phyloP scores from a whole-genome alignment of 2,113 vertebrate species.

The Mastomys coucha region DNA sequence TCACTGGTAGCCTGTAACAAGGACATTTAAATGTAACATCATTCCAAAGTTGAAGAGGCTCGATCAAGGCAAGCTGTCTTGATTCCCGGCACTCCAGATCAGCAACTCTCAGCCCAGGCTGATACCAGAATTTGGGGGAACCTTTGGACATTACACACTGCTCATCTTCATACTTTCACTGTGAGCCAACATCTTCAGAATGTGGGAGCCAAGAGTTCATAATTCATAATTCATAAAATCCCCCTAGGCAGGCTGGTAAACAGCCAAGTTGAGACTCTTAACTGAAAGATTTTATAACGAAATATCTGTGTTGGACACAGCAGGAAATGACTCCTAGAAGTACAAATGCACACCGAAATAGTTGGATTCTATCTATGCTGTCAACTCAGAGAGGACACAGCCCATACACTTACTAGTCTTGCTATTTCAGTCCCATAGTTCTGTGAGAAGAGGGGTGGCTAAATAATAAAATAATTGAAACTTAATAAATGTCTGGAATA shows the following conservation, averaged over 20 bases:
- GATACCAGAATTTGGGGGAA: not conserved
- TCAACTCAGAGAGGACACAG: not conserved
- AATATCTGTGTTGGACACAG: not conserved
- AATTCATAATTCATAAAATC: not conserved
- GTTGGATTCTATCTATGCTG: not conserved
- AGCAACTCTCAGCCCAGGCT: not conserved
- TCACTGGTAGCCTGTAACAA: not conserved
- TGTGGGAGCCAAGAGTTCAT: not conserved
- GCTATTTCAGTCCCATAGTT: not conserved
- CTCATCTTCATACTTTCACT: not conserved
- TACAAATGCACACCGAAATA: not conserved
- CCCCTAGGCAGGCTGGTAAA: not conserved
- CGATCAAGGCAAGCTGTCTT: not conserved
- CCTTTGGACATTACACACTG: not conserved
- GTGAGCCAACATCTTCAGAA: not conserved
- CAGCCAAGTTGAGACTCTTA: not conserved
- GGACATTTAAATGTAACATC: not conserved
- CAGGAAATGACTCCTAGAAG: not conserved
- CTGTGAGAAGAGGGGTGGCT: not conserved
- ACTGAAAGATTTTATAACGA: not conserved
- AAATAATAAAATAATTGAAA: not conserved
- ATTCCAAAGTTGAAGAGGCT: not conserved
- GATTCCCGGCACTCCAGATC: not conserved
- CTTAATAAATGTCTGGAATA: not conserved
- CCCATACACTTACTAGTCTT: not conserved